These are phyloP conservation scores for Pitta sordida DNA, from an alignment of 2,113 vertebrate species.

Conservation along the genomic window DNA sequence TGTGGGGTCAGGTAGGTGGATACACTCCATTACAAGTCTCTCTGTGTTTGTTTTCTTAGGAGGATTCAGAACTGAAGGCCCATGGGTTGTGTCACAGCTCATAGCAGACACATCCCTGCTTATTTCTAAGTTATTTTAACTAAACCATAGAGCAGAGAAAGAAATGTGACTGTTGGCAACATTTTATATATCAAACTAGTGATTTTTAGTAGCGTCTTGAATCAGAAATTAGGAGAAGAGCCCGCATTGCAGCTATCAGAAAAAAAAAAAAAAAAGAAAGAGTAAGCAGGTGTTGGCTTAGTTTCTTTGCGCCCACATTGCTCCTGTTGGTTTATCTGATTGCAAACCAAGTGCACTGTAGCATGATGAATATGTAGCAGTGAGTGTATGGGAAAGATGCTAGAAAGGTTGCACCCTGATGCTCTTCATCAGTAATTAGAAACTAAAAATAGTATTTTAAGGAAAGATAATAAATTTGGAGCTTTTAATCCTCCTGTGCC, in stretches of 20 bases:
- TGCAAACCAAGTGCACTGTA: background rate
- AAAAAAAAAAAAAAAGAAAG: background rate
- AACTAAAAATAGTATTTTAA: constrained; percentile 49
- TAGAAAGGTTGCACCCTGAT: constrained; percentile 21
- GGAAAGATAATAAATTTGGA: constrained; percentile 44
- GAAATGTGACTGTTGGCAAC: background rate
- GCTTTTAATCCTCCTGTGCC: constrained; percentile 42
- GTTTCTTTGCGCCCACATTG: background rate
- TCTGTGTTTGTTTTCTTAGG: background rate
- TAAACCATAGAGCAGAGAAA: background rate
- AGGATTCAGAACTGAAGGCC: background rate
- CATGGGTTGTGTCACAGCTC: background rate
- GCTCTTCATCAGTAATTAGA: constrained; percentile 47
- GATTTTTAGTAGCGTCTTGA: background rate
- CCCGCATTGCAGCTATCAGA: background rate
- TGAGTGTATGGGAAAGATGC: background rate
- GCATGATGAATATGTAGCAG: background rate
- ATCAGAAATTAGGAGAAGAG: background rate
- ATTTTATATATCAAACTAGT: background rate
- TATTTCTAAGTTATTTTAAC: background rate
- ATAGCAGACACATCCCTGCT: background rate
- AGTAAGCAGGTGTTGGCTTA: constrained; percentile 7
- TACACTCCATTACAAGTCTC: background rate
- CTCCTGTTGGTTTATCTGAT: constrained; percentile 47
- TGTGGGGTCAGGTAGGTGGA: background rate